These are phyloP conservation scores for Phylloscopus whistleri DNA, from an alignment of 2,113 vertebrate genomes.

Conservation along the genomic window DNA sequence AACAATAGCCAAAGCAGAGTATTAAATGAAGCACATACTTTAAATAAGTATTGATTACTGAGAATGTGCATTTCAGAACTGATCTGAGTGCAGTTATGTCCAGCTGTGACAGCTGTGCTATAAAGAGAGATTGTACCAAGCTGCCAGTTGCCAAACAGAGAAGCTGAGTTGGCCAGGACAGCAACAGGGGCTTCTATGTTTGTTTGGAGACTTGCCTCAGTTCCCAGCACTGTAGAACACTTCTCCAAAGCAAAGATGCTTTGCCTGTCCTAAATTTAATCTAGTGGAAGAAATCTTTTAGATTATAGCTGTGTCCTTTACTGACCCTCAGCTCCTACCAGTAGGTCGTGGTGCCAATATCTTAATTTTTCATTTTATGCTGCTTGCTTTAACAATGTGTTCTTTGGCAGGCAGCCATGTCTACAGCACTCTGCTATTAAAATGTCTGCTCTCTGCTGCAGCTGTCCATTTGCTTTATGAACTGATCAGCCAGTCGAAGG, in stretches of 20 bases:
- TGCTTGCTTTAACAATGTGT: slow-evolving; percentile 53
- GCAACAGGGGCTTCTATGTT: not conserved
- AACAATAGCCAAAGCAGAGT: not conserved
- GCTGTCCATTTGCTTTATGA: slow-evolving; percentile 54
- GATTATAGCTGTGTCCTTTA: slow-evolving; percentile 38
- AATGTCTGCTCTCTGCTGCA: slow-evolving; percentile 43
- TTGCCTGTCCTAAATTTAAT: slow-evolving; percentile 52
- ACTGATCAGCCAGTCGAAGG: not conserved
- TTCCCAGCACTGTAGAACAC: slow-evolving; percentile 15
- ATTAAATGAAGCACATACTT: not conserved
- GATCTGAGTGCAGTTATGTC: not conserved
- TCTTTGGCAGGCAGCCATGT: slow-evolving; percentile 53
- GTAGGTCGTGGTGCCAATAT: slow-evolving; percentile 18
- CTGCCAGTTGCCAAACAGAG: not conserved
- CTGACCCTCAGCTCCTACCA: slow-evolving; percentile 40
- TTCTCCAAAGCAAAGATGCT: slow-evolving; percentile 31
- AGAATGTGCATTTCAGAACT: not conserved
- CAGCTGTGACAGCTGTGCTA: not conserved
- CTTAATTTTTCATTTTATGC: slow-evolving; percentile 59
- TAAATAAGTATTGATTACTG: not conserved
- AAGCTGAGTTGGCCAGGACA: not conserved
- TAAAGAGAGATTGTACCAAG: not conserved
- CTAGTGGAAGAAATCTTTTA: slow-evolving; percentile 50
- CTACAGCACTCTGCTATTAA: slow-evolving; percentile 14
- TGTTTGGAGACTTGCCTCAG: not conserved